Percentiles rank a stretch among this genome's conserved stretches.
Conservation (phyloP, 2,113 vertebrate genomes). For the Rana temporaria region DNA sequence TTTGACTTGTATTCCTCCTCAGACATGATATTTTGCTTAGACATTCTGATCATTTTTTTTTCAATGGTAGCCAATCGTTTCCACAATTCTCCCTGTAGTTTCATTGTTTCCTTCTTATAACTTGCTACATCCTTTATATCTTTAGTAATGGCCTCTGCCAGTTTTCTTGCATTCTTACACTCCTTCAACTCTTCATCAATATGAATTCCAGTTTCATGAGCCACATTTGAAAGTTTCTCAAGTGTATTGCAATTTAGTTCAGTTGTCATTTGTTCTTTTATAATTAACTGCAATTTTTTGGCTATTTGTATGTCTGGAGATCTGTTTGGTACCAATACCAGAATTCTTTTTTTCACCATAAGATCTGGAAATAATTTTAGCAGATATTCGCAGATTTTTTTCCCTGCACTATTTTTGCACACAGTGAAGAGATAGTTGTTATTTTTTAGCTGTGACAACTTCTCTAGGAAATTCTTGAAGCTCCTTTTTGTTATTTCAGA, state of each 20-base stretch:
- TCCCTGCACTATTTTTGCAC: too few relatives aligned
- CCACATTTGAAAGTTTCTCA: neutral
- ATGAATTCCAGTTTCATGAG: slow-evolving; percentile 58
- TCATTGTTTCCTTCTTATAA: slow-evolving; percentile 58
- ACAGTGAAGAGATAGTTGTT: too few relatives aligned
- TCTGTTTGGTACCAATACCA: too few relatives aligned
- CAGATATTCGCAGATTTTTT: too few relatives aligned
- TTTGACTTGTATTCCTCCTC: slow-evolving; percentile 30
- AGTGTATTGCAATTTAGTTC: slow-evolving; percentile 4
- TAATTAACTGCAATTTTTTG: too few relatives aligned
- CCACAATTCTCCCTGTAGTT: slow-evolving; percentile 61
- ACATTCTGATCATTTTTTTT: slow-evolving; percentile 42
- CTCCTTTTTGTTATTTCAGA: too few relatives aligned
- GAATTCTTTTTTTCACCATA: too few relatives aligned
- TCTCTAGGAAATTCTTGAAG: too few relatives aligned
- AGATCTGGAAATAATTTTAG: too few relatives aligned
- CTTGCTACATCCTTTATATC: slow-evolving; percentile 26
- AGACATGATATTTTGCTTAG: neutral
- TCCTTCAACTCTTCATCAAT: slow-evolving; percentile 59
- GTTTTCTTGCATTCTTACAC: slow-evolving; percentile 44
- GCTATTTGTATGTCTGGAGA: too few relatives aligned
- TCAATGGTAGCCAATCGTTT: slow-evolving; percentile 58
- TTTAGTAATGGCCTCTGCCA: neutral
- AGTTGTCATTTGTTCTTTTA: neutral
- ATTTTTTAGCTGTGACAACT: too few relatives aligned